phyloP scores from a whole-genome alignment of 92 coral and sea anemone species.

The Phenganax marumi region DNA sequence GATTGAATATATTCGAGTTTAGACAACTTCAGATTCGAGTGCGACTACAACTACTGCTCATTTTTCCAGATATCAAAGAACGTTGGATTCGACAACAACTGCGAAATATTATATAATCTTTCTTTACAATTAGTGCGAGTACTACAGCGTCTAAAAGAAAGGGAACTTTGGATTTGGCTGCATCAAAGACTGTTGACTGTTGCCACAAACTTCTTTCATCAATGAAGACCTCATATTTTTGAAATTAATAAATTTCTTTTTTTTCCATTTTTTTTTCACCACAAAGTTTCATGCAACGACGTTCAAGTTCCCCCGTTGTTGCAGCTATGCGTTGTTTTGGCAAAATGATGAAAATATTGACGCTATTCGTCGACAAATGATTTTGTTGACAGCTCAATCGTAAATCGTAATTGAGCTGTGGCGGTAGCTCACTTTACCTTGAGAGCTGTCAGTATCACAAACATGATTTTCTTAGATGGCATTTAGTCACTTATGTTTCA shows the following conservation, averaged over 20 bases:
- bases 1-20: no score
- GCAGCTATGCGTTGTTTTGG: neutral
- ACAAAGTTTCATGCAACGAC: neutral
- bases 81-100: no score
- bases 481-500: neutral
- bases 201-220: no score
- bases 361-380: neutral
- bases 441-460: neutral
- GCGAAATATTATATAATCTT: no score
- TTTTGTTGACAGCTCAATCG: constrained; percentile 11
- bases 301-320: neutral
- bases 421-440: neutral
- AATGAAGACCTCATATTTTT: no score
- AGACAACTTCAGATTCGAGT: neutral
- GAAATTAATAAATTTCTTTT: no score
- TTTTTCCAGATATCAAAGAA: no score
- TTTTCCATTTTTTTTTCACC: neutral
- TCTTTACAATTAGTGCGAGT: no score
- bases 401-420: neutral
- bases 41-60: no score
- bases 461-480: neutral
- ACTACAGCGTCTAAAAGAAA: no score
- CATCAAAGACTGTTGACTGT: no score
- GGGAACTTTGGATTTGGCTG: no score
- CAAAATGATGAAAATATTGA: neutral